A percentile compares a stretch with the other conserved stretches of the same genome.
These are phyloP conservation scores for Philantomba maxwellii DNA, from an alignment of 2,113 vertebrate species.

Conservation along the genomic window DNA sequence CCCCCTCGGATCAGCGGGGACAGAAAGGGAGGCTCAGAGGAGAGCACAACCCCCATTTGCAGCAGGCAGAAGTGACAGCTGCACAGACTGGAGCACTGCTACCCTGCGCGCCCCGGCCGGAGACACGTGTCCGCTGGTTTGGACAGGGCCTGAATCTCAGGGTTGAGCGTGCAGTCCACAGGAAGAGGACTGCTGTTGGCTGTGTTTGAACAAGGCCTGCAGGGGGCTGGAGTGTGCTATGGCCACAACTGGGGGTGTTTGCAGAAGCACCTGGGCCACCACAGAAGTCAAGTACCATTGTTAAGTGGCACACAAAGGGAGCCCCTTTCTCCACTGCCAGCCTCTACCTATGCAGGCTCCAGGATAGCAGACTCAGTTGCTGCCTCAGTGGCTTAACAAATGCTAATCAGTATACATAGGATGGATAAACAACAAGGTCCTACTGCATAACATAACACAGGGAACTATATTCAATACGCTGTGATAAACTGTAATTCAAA, in stretches of 20 bases:
- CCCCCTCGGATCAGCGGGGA: neutral
- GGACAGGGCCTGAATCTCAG: neutral
- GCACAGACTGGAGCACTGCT: neutral
- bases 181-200: neutral
- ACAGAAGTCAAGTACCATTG: neutral
- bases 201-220: neutral
- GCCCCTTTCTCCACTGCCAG: neutral
- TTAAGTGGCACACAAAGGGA: neutral
- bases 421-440: neutral
- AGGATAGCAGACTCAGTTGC: neutral
- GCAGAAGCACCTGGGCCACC: neutral
- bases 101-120: neutral
- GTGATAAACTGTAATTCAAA: neutral
- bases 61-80: neutral
- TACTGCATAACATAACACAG: neutral
- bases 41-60: neutral
- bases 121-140: rapidly evolving
- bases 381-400: neutral
- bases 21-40: neutral
- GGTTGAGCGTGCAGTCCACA: rapidly evolving
- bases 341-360: neutral
- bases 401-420: neutral
- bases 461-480: neutral
- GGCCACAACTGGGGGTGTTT: neutral
- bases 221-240: neutral